These are phyloP conservation scores for Drosophila lowei DNA, from an alignment of 1,140 invertebrate genomes.

Conservation along the genomic window DNA sequence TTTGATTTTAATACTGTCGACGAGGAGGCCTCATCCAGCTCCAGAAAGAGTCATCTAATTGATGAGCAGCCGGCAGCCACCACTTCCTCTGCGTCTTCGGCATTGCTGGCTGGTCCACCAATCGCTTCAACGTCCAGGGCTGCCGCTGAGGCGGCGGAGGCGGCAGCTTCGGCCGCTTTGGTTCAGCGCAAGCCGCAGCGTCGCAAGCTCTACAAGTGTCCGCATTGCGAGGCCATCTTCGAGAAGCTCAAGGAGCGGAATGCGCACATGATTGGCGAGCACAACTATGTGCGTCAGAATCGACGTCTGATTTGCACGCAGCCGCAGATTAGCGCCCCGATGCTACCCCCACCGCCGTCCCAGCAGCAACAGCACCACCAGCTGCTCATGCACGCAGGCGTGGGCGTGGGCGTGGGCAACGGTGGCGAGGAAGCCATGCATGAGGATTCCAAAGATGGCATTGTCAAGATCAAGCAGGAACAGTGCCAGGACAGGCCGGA, in stretches of 20 bases:
- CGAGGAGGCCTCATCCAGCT: conserved; percentile 48
- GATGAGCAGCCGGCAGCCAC: conserved; percentile 31
- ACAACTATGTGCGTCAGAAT: conserved; percentile 80
- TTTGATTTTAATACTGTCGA: conserved; percentile 71
- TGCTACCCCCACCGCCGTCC: conserved; percentile 25
- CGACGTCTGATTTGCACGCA: conserved; percentile 73
- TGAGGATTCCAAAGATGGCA: conserved; percentile 74
- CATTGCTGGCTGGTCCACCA: conserved; percentile 72
- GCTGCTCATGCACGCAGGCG: conserved; percentile 23
- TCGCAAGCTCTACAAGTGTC: conserved; percentile 77
- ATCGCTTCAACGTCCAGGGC: conserved; percentile 70
- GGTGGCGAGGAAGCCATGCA: conserved; percentile 11
- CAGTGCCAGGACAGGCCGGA: conserved; percentile 63
- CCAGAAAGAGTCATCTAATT: conserved; percentile 47
- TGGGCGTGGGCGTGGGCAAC: conserved; percentile 6
- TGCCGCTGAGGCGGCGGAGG: conserved; percentile 62
- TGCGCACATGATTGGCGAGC: conserved; percentile 72
- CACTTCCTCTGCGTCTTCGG: conserved; percentile 63
- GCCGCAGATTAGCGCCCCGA: conserved; percentile 29
- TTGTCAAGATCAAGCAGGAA: conserved; percentile 78
- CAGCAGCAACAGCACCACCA: conserved; percentile 34
- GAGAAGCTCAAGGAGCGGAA: conserved; percentile 78
- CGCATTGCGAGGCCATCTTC: conserved; percentile 70
- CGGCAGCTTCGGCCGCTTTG: conserved; percentile 46
- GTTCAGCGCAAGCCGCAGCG: conserved; percentile 53